Evolutionary conservation across 2,888 invertebrate genomes (phyloP), one percentile per base, ranked within the genome.

Genomic region (Parnassius apollo): DNA sequence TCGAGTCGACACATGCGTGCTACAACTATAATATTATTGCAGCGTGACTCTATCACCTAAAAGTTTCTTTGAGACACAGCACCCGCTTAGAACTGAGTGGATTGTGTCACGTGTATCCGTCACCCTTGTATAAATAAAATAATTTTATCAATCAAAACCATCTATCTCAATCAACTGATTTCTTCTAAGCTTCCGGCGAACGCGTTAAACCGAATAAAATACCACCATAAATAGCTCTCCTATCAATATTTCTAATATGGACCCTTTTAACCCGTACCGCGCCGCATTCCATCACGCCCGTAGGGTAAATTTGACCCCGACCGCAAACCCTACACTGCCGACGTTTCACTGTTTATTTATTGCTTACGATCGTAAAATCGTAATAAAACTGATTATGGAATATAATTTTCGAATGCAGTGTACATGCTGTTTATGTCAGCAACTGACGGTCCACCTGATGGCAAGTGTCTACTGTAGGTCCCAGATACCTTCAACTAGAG

Each of bases 281-380:
- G 59, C 63, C 54, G 67, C 71, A 72, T 71, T 72, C 72, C 71
- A 48, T 66, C 71, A 72, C 71, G 72, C 68, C 68, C 69, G 65
- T 65, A 67, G 67, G 67, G 67, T 66, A 67, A 60, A 57, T 55
- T 54, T 66, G 61, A 66, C 62, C 66, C 62, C 60, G 64, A 64
- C 69, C 54, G 49, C 48, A 51, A 57, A 63, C 50, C 56, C 62
- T 56, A 50, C 53, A 66, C 45, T 51, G 59, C 42, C 52, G 49
- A 42, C 53, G 68, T 69, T 65, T 68, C 71, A 71, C 67, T 61
- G 69, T 65, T 69, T 71, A 71, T 72, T 75, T 72, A 70, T 60
- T 65, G 60, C 65, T 68, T 67, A 69, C 66, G 10, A 51, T 22
- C 59, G 22, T 63, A 63, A 63, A 63, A 25, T 42, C 18, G 12